Evolutionary conservation across 1,140 invertebrate species (phyloP).

Genomic region (Drosophila tristis): DNA sequence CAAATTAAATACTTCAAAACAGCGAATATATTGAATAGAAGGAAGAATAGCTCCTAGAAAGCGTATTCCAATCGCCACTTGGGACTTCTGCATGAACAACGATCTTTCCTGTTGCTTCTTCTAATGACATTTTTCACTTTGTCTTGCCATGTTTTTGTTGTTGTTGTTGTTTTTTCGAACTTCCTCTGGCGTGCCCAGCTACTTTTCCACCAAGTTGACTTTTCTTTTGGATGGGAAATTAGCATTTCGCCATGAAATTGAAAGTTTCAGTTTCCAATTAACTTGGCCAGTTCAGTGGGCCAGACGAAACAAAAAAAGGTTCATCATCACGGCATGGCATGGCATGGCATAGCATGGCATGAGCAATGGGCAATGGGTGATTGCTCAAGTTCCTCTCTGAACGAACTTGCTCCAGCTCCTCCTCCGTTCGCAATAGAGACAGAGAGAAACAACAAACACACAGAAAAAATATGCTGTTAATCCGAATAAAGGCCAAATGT

Average conservation of each 20-base stretch:
- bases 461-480: constrained; percentile 38
- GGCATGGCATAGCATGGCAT: neutral
- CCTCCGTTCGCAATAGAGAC: constrained; percentile 6
- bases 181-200: constrained; percentile 10
- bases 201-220: constrained; percentile 39
- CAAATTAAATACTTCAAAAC: too few relatives aligned
- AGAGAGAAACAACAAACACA: constrained; percentile 21
- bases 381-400: constrained; percentile 30
- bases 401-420: constrained; percentile 13
- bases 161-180: constrained; percentile 26
- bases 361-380: too few relatives aligned
- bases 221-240: constrained; percentile 46
- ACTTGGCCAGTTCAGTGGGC: constrained; percentile 57
- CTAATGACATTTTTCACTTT: constrained; percentile 26
- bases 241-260: constrained; percentile 69
- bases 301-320: constrained; percentile 23
- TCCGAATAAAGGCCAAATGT: constrained; percentile 76
- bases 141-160: constrained; percentile 17
- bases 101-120: constrained; percentile 14
- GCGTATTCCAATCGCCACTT: neutral
- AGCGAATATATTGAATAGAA: too few relatives aligned
- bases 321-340: constrained; percentile 19
- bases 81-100: constrained; percentile 14
- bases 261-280: constrained; percentile 64
- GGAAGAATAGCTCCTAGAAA: too few relatives aligned